Base-by-base conservation (phyloP, 2,888 invertebrate genomes). In the Drosophila ochracea region DNA sequence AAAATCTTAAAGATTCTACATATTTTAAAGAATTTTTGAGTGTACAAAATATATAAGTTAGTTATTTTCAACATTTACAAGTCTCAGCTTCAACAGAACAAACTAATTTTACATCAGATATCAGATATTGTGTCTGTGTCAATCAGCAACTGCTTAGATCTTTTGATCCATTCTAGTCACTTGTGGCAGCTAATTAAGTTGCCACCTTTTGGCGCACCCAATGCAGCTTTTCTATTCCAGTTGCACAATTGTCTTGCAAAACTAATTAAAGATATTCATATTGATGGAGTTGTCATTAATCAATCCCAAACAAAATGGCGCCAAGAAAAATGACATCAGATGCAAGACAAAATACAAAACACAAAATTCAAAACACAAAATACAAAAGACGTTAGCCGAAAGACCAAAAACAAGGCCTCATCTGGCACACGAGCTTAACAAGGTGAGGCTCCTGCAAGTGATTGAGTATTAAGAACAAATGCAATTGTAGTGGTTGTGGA, bases 271-370 rank as follows among this genome's bases (percentile, higher is more conserved):
- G 53, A 39, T 54, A 43, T 74, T 72, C 73, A 58, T 63, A 41
- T 49, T 68, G 71, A 54, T 76, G 77, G 50, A 72, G 74, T 57
- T 60, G 82, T 80, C 89, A 85, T 85, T 80, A 89, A 85, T 85
- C 85, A 85, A 87, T 87, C 63, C n/a, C 52, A 70, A 82, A 84
- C 78, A 89, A 85, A 85, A 85, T 85, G 85, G 89, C 84, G 80
- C 60, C 68, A 52, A 55, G 62, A 53, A 52, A 68, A 87, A 85
- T 85, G 89, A 85, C 89, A 89, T 85, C 89, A 85, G 84, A 30
- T 41, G 41, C 49, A 28, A 57, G 21, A 76, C 67, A 25, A 35
- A 25, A n/a, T 10, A 33, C 31, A 19, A 31, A 21, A 19, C 0
- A 39, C 39, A 19, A 19, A 39, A 19, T 1, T 16, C 31, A 19